Evolutionary conservation across 1,140 invertebrate genomes (phyloP).

Genomic region (Harlomillsia oculata): DNA sequence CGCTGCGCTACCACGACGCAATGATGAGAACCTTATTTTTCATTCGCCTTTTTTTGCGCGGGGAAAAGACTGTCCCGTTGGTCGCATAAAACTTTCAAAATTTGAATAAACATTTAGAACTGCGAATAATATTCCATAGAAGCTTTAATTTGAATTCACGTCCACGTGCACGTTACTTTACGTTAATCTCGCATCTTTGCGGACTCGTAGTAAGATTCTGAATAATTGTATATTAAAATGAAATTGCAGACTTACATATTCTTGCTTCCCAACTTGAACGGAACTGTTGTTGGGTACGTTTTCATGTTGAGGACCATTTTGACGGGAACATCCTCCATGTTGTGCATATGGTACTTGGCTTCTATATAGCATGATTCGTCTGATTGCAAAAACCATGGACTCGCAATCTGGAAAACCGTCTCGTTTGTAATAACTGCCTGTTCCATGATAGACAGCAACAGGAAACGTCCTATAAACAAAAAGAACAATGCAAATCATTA

Average conservation of each 20-base stretch:
- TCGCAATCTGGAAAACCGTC: conserved; percentile 26
- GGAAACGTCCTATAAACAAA: conserved; percentile 33
- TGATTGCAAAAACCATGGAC: conserved; percentile 30
- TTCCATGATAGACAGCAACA: conserved; percentile 25
- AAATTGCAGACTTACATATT: conserved; percentile 27
- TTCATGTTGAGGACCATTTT: conserved; percentile 26
- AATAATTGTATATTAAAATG: no score
- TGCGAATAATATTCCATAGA: no score
- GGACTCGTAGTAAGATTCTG: neutral
- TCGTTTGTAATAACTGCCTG: conserved; percentile 12
- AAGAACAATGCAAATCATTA: no score
- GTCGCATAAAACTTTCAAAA: neutral
- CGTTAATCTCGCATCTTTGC: neutral
- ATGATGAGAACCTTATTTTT: no score
- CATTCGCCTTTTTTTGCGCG: no score
- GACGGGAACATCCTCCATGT: conserved; percentile 29
- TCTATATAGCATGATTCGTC: conserved; percentile 30
- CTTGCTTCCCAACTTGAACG: conserved; percentile 23
- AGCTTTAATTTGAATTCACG: neutral
- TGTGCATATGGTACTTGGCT: conserved; percentile 31
- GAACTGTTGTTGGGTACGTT: conserved; percentile 21
- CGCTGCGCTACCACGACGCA: no score
- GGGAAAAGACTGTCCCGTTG: neutral
- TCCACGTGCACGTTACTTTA: neutral
- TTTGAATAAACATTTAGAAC: neutral